Evolutionary conservation across 2,113 vertebrate species (phyloP).

Genomic region (Cephalopholis sonnerati): DNA sequence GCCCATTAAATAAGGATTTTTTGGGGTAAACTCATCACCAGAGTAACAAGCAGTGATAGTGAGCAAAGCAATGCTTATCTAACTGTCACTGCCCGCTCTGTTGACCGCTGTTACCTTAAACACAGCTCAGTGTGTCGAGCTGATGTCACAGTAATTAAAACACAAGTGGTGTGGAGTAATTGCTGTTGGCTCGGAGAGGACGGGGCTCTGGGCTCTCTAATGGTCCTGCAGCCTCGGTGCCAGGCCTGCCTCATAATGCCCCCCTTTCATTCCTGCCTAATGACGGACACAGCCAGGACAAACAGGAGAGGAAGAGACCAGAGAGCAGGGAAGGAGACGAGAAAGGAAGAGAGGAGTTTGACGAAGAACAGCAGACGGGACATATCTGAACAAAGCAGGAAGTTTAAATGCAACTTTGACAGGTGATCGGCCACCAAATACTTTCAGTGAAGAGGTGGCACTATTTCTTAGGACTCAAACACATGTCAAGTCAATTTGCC

Average conservation of each 20-base stretch:
- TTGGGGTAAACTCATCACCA: background rate
- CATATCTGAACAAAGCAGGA: background rate
- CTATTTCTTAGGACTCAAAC: too few species aligned
- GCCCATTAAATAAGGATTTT: background rate
- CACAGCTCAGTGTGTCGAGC: conserved; percentile 23
- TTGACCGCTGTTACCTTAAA: conserved; percentile 48
- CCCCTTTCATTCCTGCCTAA: conserved; percentile 72
- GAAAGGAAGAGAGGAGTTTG: conserved; percentile 29
- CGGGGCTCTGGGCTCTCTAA: conserved; percentile 54
- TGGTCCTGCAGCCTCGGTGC: conserved; percentile 53
- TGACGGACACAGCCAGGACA: conserved; percentile 60
- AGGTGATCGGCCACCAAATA: background rate
- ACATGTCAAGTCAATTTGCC: too few species aligned
- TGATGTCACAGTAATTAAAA: conserved; percentile 78
- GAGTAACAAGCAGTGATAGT: background rate
- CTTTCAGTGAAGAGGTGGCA: background rate
- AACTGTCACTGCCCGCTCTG: conserved; percentile 1
- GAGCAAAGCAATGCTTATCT: conserved; percentile 15
- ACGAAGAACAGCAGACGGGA: conserved; percentile 38
- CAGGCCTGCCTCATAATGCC: conserved; percentile 73
- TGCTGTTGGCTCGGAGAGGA: conserved; percentile 61
- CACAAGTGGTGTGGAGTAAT: conserved; percentile 62
- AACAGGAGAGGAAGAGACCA: conserved; percentile 43
- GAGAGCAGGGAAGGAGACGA: conserved; percentile 25
- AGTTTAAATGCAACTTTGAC: background rate